Evolutionary conservation across 2,888 invertebrate species (phyloP).

Genomic region (Ferrisia virgata): DNA sequence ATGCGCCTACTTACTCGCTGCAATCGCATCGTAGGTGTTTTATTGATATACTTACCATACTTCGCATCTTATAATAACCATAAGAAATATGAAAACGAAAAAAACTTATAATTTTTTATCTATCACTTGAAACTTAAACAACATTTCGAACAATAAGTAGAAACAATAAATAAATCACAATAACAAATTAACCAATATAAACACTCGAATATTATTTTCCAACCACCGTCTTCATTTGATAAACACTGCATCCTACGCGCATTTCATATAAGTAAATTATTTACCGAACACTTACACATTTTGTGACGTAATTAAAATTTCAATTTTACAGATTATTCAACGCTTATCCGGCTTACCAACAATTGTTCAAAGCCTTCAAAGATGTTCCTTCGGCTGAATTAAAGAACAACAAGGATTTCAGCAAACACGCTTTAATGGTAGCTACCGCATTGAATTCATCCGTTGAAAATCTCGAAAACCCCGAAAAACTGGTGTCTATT

Average conservation of each 20-base stretch:
- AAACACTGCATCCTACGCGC: neutral
- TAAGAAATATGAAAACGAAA: neutral
- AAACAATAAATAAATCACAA: no score
- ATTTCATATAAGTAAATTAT: neutral
- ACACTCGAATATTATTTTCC: neutral
- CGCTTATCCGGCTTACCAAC: slow-evolving; percentile 17
- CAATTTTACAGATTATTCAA: slow-evolving; percentile 29
- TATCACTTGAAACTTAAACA: neutral
- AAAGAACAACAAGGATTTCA: neutral
- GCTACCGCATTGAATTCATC: neutral
- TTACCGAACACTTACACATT: neutral
- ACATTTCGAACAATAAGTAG: neutral
- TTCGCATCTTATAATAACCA: no score
- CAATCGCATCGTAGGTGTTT: neutral
- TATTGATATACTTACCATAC: no score
- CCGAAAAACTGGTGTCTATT: slow-evolving; percentile 26
- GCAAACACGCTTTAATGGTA: neutral
- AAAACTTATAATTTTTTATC: no score
- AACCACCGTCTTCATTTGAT: neutral
- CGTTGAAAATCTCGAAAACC: neutral
- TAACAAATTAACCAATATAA: no score
- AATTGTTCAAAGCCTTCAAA: slow-evolving; percentile 26
- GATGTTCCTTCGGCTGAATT: neutral
- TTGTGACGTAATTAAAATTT: neutral
- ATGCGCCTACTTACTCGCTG: neutral